Percentiles rank a stretch among this genome's conserved stretches.
Evolutionary conservation across 2,113 vertebrate species (phyloP).

Genomic region (Bothrops jararaca): DNA sequence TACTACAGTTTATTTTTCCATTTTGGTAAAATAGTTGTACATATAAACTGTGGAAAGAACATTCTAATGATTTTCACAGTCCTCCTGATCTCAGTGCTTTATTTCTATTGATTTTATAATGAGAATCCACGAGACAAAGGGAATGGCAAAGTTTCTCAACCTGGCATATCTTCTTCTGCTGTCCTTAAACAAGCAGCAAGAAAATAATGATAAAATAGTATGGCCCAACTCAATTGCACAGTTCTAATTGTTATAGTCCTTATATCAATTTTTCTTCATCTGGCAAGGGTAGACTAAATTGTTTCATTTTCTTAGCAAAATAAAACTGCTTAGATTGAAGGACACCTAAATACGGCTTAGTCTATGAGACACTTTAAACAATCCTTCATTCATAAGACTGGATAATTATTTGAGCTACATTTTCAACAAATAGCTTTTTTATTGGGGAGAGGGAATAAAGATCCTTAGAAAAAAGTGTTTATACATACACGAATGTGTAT

Average conservation of each 20-base stretch:
- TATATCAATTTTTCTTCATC: neutral
- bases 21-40: neutral
- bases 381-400: neutral
- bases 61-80: slow-evolving; percentile 13
- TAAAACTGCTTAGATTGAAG: neutral
- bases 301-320: neutral
- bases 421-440: fast-evolving
- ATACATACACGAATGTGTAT: too few relatives aligned
- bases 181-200: neutral
- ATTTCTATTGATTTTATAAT: slow-evolving; percentile 42
- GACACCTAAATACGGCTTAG: neutral
- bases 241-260: neutral
- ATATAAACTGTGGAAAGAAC: neutral
- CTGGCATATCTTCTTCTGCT: neutral
- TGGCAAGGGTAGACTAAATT: neutral
- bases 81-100: slow-evolving; percentile 6
- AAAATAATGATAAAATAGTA: neutral
- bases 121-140: slow-evolving; percentile 21
- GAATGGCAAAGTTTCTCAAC: slow-evolving; percentile 23
- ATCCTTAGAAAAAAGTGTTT: neutral
- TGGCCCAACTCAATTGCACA: neutral
- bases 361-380: neutral
- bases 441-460: too few relatives aligned
- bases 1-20: neutral
- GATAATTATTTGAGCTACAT: neutral